These are phyloP conservation scores for Microplitis manilae DNA, from an alignment of 2,888 invertebrate species.

Conservation along the genomic window DNA sequence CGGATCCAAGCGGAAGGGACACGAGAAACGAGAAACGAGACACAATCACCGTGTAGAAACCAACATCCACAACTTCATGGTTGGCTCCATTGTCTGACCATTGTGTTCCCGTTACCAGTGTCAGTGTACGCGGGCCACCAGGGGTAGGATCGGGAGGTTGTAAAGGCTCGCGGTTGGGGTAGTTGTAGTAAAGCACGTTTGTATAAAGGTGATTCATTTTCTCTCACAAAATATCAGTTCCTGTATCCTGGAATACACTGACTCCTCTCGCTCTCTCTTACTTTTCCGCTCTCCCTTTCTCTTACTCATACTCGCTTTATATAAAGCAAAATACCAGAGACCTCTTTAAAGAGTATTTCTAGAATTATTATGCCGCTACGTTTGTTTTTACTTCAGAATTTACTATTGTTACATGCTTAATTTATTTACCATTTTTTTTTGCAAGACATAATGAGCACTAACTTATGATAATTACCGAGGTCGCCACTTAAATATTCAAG, in stretches of 20 bases:
- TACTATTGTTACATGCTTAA: not conserved
- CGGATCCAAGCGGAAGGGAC: constrained; percentile 7
- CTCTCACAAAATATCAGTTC: constrained; percentile 68
- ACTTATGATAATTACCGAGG: not conserved
- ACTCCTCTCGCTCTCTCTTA: not conserved
- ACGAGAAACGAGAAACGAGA: constrained; percentile 2
- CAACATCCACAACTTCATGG: not conserved
- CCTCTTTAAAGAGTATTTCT: not conserved
- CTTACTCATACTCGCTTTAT: not conserved
- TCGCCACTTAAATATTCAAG: not conserved
- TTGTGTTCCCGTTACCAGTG: constrained; percentile 67
- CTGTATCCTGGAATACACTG: constrained; percentile 49
- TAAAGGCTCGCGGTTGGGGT: constrained; percentile 40
- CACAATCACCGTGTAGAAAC: constrained; percentile 31
- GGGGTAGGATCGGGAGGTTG: not conserved
- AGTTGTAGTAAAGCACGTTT: constrained; percentile 43
- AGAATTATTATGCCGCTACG: not conserved
- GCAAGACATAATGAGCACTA: not conserved
- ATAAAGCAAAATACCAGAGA: not conserved
- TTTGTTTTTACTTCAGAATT: not conserved
- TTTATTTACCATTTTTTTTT: not conserved
- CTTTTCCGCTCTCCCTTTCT: no score
- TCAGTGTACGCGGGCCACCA: not conserved
- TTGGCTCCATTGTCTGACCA: constrained; percentile 64
- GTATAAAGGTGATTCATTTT: constrained; percentile 68